Evolutionary conservation across 2,888 invertebrate genomes (phyloP), one percentile per base, ranked within the genome.

Genomic region (Lasioglossum malachurum): DNA sequence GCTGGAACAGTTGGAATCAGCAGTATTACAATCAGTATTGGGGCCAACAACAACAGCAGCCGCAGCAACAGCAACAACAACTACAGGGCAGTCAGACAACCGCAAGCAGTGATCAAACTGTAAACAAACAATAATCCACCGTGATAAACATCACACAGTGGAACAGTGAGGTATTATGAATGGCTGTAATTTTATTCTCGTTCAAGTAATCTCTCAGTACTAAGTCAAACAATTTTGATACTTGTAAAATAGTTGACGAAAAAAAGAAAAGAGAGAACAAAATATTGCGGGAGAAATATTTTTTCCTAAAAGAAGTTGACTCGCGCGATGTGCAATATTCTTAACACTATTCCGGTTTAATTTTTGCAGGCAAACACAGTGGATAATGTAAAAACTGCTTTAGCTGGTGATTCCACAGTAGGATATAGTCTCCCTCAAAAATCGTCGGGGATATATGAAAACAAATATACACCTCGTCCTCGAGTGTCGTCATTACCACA

Each of bases 21-120:
- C 95, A 94, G 94, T 95, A 95, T 94, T 95, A 95, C 92, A 93
- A 94, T 93, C 95, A 95, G 94, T 94, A 94, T 94, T 95, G 94
- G 94, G 92, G 92, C 86, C 93, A 94, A 87, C 94, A 93, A 83
- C 94, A 94, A 87, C 93, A 91, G 89, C 94, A 93, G 82, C 94
- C 94, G 85, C 93, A 91, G 88, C 94, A 93, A 83, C 94, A 94
- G 87, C 93, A 91, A 88, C 93, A 91, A 89, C 94, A 94, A 81
- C 94, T 94, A 84, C 93, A 91, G 89, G 91, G 90, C 75, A 92
- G 94, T 85, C 94, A 94, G 76, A 91, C 94, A 80, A 90, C 94
- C 60, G 84, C 93, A 85, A 91, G 93, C 87, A 91, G 93, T 91
- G 91, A 94, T 82, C 95, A 95, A 90, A 89, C 94, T 92, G 92